Evolutionary conservation across 2,797 vertebrate species (phyloP).

Genomic region (Lagocephalus sceleratus): DNA sequence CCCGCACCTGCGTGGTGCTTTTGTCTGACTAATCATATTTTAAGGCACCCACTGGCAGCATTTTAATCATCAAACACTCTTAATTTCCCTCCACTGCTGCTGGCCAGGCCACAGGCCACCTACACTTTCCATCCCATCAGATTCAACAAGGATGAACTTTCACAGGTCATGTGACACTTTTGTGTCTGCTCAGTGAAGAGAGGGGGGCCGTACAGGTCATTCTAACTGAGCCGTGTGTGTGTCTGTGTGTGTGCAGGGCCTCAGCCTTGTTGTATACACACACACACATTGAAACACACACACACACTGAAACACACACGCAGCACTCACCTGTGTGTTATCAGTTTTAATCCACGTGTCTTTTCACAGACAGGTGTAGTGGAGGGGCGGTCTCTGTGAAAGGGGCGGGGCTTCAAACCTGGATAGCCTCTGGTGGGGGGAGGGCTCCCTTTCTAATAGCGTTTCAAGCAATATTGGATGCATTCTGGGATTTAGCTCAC

Average conservation of each 20-base stretch:
- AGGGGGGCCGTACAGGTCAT: slow-evolving; percentile 50
- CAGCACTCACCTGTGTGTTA: slow-evolving; percentile 45
- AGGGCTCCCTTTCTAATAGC: background rate
- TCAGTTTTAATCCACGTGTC: slow-evolving; percentile 50
- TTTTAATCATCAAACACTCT: slow-evolving; percentile 27
- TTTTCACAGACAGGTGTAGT: slow-evolving; percentile 57
- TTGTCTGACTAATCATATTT: slow-evolving; percentile 48
- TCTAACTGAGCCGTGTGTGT: slow-evolving; percentile 45
- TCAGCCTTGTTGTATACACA: slow-evolving; percentile 29
- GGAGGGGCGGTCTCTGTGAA: slow-evolving; percentile 47
- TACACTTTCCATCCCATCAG: slow-evolving; percentile 39
- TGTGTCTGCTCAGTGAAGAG: slow-evolving; percentile 50
- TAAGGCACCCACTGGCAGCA: slow-evolving; percentile 36
- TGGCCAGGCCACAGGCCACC: slow-evolving; percentile 38
- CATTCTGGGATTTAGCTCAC: background rate
- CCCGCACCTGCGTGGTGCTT: slow-evolving; percentile 38
- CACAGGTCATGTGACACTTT: slow-evolving; percentile 64
- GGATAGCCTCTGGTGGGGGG: slow-evolving; percentile 8
- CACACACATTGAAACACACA: slow-evolving; percentile 14
- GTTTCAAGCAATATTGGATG: background rate
- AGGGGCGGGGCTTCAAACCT: slow-evolving; percentile 41
- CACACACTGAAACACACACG: slow-evolving; percentile 13
- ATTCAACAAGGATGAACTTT: slow-evolving; percentile 38
- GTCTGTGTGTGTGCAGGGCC: slow-evolving; percentile 41
- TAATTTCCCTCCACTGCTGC: slow-evolving; percentile 34